Evolutionary conservation across 2,888 invertebrate genomes (phyloP), one percentile per base, ranked within the genome.

Genomic region (Heliconius ethilla): DNA sequence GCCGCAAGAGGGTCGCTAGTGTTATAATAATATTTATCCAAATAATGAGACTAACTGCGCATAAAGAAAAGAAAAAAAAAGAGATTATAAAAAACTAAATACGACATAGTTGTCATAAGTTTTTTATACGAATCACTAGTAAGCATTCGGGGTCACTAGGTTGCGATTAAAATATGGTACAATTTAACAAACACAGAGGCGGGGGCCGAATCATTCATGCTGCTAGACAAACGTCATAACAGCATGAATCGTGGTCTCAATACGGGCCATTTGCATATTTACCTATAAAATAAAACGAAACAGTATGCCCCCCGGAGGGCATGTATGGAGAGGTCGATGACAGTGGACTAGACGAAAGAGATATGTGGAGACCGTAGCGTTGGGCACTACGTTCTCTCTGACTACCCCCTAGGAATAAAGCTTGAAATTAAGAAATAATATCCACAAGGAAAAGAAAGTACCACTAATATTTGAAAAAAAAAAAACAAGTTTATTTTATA

Each of bases 131-230:
- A n/a, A 51, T 51, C 51, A 40, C 45, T 51, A 11, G 33, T 70
- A 33, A 45, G 40, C 37, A 51, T 81, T 83, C 81, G 63, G 77
- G 84, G 86, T 85, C 82, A 87, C 81, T 85, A 77, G 86, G 87
- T 84, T 85, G 82, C 82, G 83, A 81, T 81, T 77, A 69, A 81
- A 77, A 81, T 80, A 78, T 77, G 72, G 55, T 77, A 80, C 81
- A 80, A 83, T 77, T 66, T 66, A 72, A 55, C 73, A 75, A 78
- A 79, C 72, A 74, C 81, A 85, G 84, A 84, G 86, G 85, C 86
- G 86, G 85, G 29, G 82, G 79, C 81, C 45, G 75, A 81, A 75
- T 83, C 83, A 85, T 86, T 87, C 85, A 86, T 83, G 83, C 78
- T 82, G 84, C 72, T 69, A 75, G 66, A 69, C 45, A 55, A 69